phyloP scores from a whole-genome alignment of 37 sponge, comb jelly and placozoan species.

The Hexactinellida sp. region DNA sequence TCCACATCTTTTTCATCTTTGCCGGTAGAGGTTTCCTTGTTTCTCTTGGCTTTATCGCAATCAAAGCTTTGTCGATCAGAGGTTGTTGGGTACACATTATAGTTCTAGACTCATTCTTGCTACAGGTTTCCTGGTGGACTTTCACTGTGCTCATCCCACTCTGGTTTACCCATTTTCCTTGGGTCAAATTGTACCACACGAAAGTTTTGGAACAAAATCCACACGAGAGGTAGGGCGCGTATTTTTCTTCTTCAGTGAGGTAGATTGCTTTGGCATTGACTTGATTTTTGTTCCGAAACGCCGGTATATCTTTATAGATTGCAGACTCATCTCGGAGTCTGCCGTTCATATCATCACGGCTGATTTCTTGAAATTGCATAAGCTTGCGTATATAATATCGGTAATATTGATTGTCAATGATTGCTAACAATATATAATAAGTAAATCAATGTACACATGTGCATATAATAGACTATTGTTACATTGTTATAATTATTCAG shows the following conservation, averaged over 20 bases:
- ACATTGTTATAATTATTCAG: too few relatives aligned
- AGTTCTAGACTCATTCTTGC: background rate
- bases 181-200: background rate
- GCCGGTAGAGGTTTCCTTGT: background rate
- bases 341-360: background rate
- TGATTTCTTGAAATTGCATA: conserved; percentile 12
- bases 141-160: background rate
- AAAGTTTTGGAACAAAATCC: background rate
- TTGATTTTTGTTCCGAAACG: background rate
- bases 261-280: conserved; percentile 11
- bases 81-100: background rate
- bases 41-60: background rate
- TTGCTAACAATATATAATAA: too few relatives aligned
- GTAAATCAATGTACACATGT: too few relatives aligned
- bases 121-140: background rate
- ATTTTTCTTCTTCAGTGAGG: conserved; percentile 7
- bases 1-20: background rate
- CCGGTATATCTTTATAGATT: background rate
- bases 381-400: too few relatives aligned
- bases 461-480: too few relatives aligned
- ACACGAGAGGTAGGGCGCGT: conserved; percentile 13
- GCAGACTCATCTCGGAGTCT: background rate
- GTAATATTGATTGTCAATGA: too few relatives aligned
- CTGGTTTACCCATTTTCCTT: conserved; percentile 17
- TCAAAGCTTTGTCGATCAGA: background rate